phyloP scores from a whole-genome alignment of 2,113 vertebrate genomes.

The Lycaon pictus region DNA sequence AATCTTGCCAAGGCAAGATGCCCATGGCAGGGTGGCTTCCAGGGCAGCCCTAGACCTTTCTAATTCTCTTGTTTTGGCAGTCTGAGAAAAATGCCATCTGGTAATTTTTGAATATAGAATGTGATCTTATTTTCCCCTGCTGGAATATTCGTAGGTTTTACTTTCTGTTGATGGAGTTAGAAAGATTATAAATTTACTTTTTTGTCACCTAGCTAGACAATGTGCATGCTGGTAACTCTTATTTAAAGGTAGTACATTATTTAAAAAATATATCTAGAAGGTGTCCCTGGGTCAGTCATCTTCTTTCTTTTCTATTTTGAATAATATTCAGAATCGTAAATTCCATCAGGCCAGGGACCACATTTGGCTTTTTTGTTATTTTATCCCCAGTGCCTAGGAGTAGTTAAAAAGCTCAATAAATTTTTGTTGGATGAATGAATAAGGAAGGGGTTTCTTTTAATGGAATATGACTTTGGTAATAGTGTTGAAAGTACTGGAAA shows the following conservation, averaged over 20 bases:
- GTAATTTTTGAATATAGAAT: conserved; percentile 32
- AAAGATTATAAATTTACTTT: not conserved
- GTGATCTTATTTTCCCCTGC: not conserved
- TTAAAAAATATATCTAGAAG: not conserved
- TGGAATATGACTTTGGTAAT: conserved; percentile 39
- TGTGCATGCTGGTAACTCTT: not conserved
- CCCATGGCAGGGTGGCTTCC: not conserved
- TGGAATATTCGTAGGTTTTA: conserved; percentile 54
- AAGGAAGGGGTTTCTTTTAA: not conserved
- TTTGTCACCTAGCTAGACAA: not conserved
- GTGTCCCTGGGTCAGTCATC: not conserved
- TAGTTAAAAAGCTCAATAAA: conserved; percentile 43
- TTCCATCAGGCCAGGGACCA: not conserved
- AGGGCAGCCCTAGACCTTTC: not conserved
- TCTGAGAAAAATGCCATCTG: conserved; percentile 23
- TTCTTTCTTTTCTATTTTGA: conserved; percentile 17
- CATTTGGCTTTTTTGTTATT: conserved; percentile 41
- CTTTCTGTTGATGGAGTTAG: not conserved
- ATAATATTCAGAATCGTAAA: not conserved
- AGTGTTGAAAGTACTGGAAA: conserved; percentile 28
- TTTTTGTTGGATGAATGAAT: conserved; percentile 60
- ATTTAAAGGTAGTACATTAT: conserved; percentile 42
- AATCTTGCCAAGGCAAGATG: too few species aligned
- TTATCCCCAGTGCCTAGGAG: not conserved
- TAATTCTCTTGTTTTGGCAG: conserved; percentile 26